Percentiles rank a stretch among this genome's conserved stretches.
phyloP scores from a whole-genome alignment of 2,113 vertebrate genomes.

The Mesocricetus auratus region DNA sequence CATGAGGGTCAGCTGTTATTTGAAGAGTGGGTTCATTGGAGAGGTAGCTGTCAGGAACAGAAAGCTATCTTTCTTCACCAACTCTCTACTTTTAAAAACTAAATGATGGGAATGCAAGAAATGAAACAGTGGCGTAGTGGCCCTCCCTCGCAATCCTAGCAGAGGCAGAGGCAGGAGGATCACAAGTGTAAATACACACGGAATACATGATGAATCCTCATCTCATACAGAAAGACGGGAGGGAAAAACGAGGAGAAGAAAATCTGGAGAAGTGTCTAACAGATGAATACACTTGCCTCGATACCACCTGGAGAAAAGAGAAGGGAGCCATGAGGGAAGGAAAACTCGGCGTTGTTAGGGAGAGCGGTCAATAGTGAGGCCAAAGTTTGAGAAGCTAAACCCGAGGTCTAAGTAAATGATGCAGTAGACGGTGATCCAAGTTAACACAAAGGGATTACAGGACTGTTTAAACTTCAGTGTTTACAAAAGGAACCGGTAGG shows the following conservation, averaged over 20 bases:
- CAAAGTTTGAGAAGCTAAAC: not conserved
- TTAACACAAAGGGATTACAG: not conserved
- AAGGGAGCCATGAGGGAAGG: not conserved
- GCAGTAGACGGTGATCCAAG: not conserved
- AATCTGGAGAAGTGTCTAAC: not conserved
- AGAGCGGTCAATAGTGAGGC: not conserved
- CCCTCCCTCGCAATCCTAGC: not conserved
- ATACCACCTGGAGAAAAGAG: not conserved
- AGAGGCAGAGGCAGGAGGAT: not conserved
- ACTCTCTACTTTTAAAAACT: constrained; percentile 22
- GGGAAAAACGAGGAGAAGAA: not conserved
- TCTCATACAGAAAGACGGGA: not conserved
- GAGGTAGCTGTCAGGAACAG: not conserved
- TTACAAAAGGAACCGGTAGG: constrained; percentile 1
- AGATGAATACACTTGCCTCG: not conserved
- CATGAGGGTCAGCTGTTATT: constrained; percentile 6
- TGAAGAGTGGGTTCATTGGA: not conserved
- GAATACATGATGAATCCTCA: not conserved
- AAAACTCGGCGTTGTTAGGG: not conserved
- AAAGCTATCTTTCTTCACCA: not conserved
- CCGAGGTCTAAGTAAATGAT: not conserved
- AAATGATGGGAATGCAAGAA: not conserved
- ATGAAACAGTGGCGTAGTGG: not conserved
- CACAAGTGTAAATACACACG: not conserved
- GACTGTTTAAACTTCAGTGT: not conserved